Evolutionary conservation across 2,888 invertebrate genomes (phyloP), one percentile per base, ranked within the genome.

Genomic region (Orthonevra nobilis): DNA sequence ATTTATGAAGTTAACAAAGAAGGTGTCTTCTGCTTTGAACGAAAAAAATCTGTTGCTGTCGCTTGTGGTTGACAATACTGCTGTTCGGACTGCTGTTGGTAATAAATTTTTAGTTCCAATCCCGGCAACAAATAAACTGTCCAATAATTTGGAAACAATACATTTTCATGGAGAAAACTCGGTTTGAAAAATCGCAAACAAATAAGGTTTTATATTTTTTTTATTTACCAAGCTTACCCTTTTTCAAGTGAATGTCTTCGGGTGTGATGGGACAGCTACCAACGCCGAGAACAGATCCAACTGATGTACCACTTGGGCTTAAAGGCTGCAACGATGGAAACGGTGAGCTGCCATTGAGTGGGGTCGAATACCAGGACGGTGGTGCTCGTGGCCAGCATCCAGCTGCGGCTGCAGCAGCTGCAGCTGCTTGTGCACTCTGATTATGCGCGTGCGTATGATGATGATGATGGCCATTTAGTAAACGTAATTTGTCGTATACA

Each of bases 401-500:
- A n/a, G 74, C 73, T 48, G 81, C 70, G 30, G 64, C 81, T 9
- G 81, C 74, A 20, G 81, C 81, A 30, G 81, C 81, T 74, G 81
- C 74, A 46, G 70, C 69, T 56, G 83, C 46, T 48, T 84, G 81
- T 4, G 83, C 81, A 72, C 83, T 82, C 69, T 83, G 81, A 32
- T 81, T 60, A 10, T 81, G 81, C 23, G 81, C 61, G 70, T 83
- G 82, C 63, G 82, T 81, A 34, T 74, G 82, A 58, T 81, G 79
- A 70, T 82, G 82, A 61, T 82, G 81, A 54, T 82, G 82, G 54
- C 83, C 83, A 61, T 87, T 88, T 10, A 88, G 73, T 30, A 87
- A 77, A 34, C 86, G 85, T 7, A 88, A 81, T 81, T 88, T 88
- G 69, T 88, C 88, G 70, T 88, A 88, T n/a, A 87, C 83, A 7